Percentiles rank a stretch among this genome's conserved stretches.
phyloP scores from a whole-genome alignment of 2,888 invertebrate genomes.

The Cosmia pyralina region DNA sequence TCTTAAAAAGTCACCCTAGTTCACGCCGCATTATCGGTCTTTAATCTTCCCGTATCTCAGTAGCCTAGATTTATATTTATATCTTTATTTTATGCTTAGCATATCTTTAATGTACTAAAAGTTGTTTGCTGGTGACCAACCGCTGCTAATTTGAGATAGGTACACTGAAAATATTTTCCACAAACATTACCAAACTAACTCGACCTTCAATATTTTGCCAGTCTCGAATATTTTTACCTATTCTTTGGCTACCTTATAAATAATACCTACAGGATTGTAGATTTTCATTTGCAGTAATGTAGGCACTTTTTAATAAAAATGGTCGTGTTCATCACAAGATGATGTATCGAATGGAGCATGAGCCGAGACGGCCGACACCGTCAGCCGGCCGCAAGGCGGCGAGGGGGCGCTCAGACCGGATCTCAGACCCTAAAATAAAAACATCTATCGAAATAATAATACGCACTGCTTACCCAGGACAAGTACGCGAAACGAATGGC shows the following conservation, averaged over 20 bases:
- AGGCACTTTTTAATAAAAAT: constrained; percentile 16
- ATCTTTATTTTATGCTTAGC: constrained; percentile 35
- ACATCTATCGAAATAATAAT: constrained; percentile 90
- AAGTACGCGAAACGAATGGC: constrained; percentile 89
- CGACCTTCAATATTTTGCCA: constrained; percentile 18
- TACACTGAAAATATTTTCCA: constrained; percentile 15
- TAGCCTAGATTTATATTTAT: constrained; percentile 53
- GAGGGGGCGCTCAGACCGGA: constrained; percentile 89
- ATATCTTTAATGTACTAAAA: constrained; percentile 41
- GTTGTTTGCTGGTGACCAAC: constrained; percentile 25
- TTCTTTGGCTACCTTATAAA: neutral
- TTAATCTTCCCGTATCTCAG: constrained; percentile 51
- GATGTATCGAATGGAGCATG: constrained; percentile 65
- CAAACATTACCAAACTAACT: constrained; percentile 8
- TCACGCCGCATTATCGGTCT: constrained; percentile 38
- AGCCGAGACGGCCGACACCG: constrained; percentile 65
- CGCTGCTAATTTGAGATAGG: constrained; percentile 28
- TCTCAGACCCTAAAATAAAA: constrained; percentile 90
- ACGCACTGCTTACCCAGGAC: constrained; percentile 87
- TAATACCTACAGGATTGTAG: neutral
- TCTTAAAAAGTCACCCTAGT: constrained; percentile 35
- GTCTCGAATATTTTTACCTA: neutral
- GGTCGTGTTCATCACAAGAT: constrained; percentile 36
- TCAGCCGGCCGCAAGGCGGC: constrained; percentile 80
- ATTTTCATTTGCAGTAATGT: constrained; percentile 17